Evolutionary conservation across 2,888 invertebrate genomes (phyloP).

Genomic region (Netelia fuscicornis): DNA sequence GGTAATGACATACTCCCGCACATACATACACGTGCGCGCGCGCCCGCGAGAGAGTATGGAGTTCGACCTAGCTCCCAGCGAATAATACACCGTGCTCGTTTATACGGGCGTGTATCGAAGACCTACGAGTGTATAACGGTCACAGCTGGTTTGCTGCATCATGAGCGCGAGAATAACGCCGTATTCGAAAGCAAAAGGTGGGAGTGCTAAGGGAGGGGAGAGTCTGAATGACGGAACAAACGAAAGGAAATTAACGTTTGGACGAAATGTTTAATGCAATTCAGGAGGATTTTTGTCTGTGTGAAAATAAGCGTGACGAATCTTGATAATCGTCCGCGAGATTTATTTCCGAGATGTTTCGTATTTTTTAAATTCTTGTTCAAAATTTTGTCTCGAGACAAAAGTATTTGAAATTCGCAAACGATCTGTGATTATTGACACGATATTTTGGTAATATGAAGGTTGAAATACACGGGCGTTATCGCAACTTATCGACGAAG

Average conservation of each 20-base stretch:
- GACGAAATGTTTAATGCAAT: not conserved
- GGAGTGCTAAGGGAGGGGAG: not conserved
- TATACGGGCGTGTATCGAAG: conserved; percentile 38
- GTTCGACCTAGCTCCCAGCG: conserved; percentile 60
- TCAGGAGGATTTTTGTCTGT: not conserved
- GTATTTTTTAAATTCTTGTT: not conserved
- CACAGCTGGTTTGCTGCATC: conserved; percentile 33
- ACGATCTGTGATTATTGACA: conserved; percentile 17
- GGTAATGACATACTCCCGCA: conserved; percentile 82
- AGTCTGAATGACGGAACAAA: conserved; percentile 43
- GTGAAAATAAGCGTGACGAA: not conserved
- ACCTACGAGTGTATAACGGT: conserved; percentile 33
- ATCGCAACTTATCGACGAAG: conserved; percentile 63
- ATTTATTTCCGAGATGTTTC: not conserved
- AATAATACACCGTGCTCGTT: conserved; percentile 57
- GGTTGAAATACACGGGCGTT: conserved; percentile 67
- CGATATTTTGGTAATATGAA: conserved; percentile 67
- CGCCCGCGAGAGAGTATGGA: conserved; percentile 36
- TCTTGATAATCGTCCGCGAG: not conserved
- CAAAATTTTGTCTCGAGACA: not conserved
- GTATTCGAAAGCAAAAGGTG: conserved; percentile 13
- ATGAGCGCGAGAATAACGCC: conserved; percentile 29
- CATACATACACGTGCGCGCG: conserved; percentile 41
- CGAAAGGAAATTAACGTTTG: conserved; percentile 40
- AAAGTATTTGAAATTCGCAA: not conserved